Base-by-base conservation (phyloP, 23 tunicate species). In the Phallusia fumigata region DNA sequence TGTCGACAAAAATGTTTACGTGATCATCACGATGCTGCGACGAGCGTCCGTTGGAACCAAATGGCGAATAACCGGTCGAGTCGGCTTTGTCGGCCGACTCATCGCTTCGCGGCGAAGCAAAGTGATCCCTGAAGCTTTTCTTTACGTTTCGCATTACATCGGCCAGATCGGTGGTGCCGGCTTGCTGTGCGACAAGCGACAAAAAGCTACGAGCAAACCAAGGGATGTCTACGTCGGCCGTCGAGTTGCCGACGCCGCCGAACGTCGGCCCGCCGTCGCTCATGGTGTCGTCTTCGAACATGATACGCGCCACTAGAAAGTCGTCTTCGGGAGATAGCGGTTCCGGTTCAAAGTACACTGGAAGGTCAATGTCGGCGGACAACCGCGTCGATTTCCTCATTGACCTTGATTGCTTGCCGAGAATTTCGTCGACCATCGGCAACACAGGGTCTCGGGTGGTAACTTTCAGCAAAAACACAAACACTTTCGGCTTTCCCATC, bases 401-500 rank as follows among this genome's bases (percentile, higher is more conserved):
- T 35, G 83, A 31, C 28, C 28, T 58, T 8, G 28, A 22, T 13
- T 58, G 69, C 13, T 58, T 58, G 18, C 33, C 76, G 79, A 18
- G 36, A 33, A 77, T 33, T 11, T 86, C 84, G 36, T 33, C 76
- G 0, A 87, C 76, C 26, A 36, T 31, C 12, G 91, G 91, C 0
- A 86, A 74, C 26, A 53, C 53, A 8, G 91, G 86, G 16, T 92
- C 88, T 28, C 82, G 83, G n/a, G 28, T 64, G 15, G 91, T 84
- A 16, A 92, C 97, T 30, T 76, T 79, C 19, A 92, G 83, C 22
- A 92, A 32, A 33, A 86, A 45, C 0, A 92, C 75, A 80, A 92
- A 92, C 1, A 92, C 64, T 75, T 92, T 92, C 36, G 97, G 97
- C 35, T 87, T 92, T 21, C 86, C 97, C 16, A 87, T 87, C 75